These are phyloP conservation scores for Meloe dianella DNA, from an alignment of 2,888 invertebrate species.

Conservation along the genomic window DNA sequence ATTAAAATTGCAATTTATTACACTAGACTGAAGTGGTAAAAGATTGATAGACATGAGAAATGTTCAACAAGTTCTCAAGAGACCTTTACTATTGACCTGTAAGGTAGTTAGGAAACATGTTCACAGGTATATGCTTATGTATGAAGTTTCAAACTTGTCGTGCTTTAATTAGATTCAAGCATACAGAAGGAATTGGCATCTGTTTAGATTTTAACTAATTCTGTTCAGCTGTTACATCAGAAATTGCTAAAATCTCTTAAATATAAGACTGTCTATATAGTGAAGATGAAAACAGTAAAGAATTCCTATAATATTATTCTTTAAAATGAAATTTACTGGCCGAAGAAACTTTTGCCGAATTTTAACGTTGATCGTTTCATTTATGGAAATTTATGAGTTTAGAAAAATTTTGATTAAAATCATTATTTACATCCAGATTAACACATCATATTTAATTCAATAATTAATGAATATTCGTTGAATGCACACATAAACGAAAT, in stretches of 20 bases:
- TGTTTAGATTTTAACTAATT: conserved; percentile 14
- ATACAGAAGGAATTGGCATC: conserved; percentile 12
- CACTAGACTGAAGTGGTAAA: neutral
- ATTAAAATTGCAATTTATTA: conserved; percentile 4
- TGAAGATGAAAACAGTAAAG: neutral
- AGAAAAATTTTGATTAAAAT: conserved; percentile 19
- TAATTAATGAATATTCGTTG: neutral
- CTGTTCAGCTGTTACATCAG: conserved; percentile 12
- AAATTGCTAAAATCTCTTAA: conserved; percentile 16
- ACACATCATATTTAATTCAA: conserved; percentile 14
- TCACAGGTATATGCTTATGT: conserved; percentile 10
- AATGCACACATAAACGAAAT: neutral
- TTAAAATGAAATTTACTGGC: conserved; percentile 13
- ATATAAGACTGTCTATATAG: conserved; percentile 10
- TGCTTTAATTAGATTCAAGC: conserved; percentile 9
- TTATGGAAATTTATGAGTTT: conserved; percentile 16
- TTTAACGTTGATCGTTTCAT: conserved; percentile 15
- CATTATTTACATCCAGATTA: conserved; percentile 12
- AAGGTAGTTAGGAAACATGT: neutral
- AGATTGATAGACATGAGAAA: conserved; percentile 14
- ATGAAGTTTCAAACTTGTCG: conserved; percentile 7
- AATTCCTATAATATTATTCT: conserved; percentile 9
- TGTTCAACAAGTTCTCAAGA: conserved; percentile 15
- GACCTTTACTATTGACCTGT: conserved; percentile 2
- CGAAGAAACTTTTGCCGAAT: conserved; percentile 9